Percentiles rank a stretch among this genome's conserved stretches.
phyloP scores from a whole-genome alignment of 2,888 invertebrate species.

The Crepidodera aurea region DNA sequence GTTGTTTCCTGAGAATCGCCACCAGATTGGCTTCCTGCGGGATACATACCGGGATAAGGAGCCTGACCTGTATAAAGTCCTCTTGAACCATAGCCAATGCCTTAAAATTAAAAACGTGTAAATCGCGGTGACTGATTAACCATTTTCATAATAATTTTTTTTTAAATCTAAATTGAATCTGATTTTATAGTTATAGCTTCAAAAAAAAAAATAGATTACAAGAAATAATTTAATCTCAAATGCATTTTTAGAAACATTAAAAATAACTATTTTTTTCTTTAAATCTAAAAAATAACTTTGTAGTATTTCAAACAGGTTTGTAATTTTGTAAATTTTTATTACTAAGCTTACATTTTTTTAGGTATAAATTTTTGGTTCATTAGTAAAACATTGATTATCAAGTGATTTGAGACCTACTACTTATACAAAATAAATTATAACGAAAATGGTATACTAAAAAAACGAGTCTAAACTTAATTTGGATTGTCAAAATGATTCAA shows the following conservation, averaged over 20 bases:
- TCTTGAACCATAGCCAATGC: slow-evolving; percentile 73
- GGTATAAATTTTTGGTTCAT: too few relatives aligned
- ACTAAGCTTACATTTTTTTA: too few relatives aligned
- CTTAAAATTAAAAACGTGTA: slow-evolving; percentile 46
- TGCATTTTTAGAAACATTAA: too few relatives aligned
- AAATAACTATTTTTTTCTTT: too few relatives aligned
- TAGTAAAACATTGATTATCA: too few relatives aligned
- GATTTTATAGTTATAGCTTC: too few relatives aligned
- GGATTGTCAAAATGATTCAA: slow-evolving; percentile 25
- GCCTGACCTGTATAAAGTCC: slow-evolving; percentile 70
- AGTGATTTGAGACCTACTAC: too few relatives aligned
- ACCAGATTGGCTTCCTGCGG: slow-evolving; percentile 64
- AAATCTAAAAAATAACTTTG: too few relatives aligned
- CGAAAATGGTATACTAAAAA: slow-evolving; percentile 6
- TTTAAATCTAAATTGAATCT: not conserved
- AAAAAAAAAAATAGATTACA: too few relatives aligned
- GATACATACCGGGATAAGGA: slow-evolving; percentile 71
- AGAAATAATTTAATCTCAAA: too few relatives aligned
- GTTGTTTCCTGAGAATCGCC: slow-evolving; percentile 86
- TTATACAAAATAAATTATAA: not conserved
- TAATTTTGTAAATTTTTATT: too few relatives aligned
- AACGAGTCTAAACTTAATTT: not conserved
- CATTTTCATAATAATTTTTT: slow-evolving; percentile 3
- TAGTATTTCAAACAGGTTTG: too few relatives aligned
- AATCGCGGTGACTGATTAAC: not conserved